Conservation (phyloP, 2,888 invertebrate genomes). For the Diplazon laetatorius region DNA sequence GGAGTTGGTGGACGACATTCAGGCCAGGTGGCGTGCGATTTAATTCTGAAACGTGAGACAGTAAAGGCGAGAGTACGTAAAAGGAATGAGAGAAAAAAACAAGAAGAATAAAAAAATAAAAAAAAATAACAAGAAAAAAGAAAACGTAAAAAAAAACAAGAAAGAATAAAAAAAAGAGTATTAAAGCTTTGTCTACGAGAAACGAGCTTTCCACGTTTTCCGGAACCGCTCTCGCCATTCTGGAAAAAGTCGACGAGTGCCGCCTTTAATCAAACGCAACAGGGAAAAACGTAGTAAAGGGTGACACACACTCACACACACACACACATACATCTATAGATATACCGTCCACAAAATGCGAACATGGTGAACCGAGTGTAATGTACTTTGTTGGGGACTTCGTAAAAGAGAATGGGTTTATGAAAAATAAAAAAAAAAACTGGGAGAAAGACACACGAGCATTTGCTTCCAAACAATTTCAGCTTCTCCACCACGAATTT, state of each 20-base stretch:
- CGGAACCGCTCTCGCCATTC: slow-evolving; percentile 9
- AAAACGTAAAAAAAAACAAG: neutral
- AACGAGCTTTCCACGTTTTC: slow-evolving; percentile 39
- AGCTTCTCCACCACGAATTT: neutral
- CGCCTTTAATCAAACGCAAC: slow-evolving; percentile 50
- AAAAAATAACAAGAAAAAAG: neutral
- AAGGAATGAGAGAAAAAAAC: neutral
- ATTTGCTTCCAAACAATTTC: neutral
- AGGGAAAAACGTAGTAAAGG: slow-evolving; percentile 5
- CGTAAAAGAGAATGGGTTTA: slow-evolving; percentile 5
- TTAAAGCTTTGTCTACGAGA: slow-evolving; percentile 19
- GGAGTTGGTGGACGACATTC: no score
- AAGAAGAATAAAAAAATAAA: neutral
- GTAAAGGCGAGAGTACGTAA: neutral
- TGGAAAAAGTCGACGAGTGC: slow-evolving; percentile 39
- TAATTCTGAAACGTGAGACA: slow-evolving; percentile 1
- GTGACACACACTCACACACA: neutral
- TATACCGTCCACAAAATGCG: neutral
- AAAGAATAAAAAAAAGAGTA: neutral
- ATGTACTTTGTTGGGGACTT: slow-evolving; percentile 4
- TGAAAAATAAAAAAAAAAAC: slow-evolving; percentile 18
- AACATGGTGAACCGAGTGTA: neutral
- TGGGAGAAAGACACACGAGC: neutral
- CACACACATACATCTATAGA: neutral
- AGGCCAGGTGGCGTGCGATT: neutral